phyloP scores from a whole-genome alignment of 2,797 vertebrate species.

The Gobionotothen gibberifrons region DNA sequence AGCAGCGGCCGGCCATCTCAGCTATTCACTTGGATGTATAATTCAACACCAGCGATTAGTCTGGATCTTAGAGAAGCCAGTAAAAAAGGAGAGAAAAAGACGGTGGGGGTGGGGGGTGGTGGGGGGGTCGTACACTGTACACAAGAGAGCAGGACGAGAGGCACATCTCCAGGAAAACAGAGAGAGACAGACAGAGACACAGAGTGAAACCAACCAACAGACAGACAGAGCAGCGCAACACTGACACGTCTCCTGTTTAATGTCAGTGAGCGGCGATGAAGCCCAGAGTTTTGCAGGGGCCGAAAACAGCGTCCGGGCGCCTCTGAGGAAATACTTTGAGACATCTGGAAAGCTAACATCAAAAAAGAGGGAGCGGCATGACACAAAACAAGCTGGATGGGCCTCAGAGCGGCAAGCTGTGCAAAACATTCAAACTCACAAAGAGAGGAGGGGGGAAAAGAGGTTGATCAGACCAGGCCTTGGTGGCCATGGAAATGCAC shows the following conservation, averaged over 20 bases:
- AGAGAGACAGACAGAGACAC: constrained; percentile 57
- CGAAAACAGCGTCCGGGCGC: constrained; percentile 58
- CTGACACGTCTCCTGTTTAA: constrained; percentile 78
- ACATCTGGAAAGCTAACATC: constrained; percentile 83
- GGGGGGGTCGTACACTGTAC: constrained; percentile 65
- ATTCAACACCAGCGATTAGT: constrained; percentile 88
- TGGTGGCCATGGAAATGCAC: constrained; percentile 61
- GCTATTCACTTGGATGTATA: constrained; percentile 89
- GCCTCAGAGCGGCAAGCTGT: constrained; percentile 76
- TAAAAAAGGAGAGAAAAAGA: constrained; percentile 24
- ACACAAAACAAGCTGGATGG: constrained; percentile 83
- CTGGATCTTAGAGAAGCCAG: constrained; percentile 76
- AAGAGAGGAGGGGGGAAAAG: constrained; percentile 62
- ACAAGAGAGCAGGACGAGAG: constrained; percentile 75
- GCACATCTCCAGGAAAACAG: constrained; percentile 71
- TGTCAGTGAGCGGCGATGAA: constrained; percentile 75
- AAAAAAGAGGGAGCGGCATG: constrained; percentile 76
- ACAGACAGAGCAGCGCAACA: constrained; percentile 59
- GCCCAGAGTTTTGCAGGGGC: constrained; percentile 67
- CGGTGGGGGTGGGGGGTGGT: constrained; percentile 22
- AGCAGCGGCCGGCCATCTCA: constrained; percentile 77
- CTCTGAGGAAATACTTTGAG: constrained; percentile 80
- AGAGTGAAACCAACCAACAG: constrained; percentile 72
- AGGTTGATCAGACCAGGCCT: constrained; percentile 65
- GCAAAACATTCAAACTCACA: constrained; percentile 77